Base-by-base conservation (phyloP, 2,797 vertebrate genomes). In the Myripristis murdjan region DNA sequence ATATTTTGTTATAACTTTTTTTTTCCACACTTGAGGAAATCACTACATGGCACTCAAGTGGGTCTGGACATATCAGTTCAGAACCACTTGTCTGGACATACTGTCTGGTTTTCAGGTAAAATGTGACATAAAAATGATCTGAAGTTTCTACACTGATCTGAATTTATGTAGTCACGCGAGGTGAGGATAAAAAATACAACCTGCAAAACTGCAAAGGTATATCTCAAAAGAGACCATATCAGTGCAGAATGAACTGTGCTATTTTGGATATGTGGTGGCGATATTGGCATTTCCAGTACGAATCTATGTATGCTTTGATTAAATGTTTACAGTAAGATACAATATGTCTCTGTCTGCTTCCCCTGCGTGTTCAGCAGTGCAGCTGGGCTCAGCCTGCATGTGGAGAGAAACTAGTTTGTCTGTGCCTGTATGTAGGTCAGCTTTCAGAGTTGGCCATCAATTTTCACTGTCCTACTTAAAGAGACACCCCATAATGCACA, bases 341-440 rank as follows among this genome's bases (percentile, higher is more conserved):
- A 82, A 88, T 79, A 71, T 76, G 79, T 35, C 24, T 37, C 26
- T 47, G 24, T 33, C 70, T 84, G 83, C 81, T 82, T 83, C 62
- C 74, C 77, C 75, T 86, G 83, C 84, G 73, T 83, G 86, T 86
- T 90, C 73, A 75, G 73, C 64, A 81, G 76, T 83, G 76, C 70
- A 75, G 77, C 76, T 82, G 72, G 79, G 80, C 89, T 90, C 88
- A 85, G 85, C 81, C 70, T 81, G 87, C 82, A 82, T 70, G 79
- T 86, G 87, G 88, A 89, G 85, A 82, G n/a, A 82, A 91, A 93
- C 90, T 90, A 92, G 89, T 93, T 92, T 92, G 89, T 94, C 90
- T 94, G 87, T 89, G 90, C 91, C 90, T 92, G 79, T 93, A 95
- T 94, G 91, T 95, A 95, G 94, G 94, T 95, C 94, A 95, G 87